Conservation (phyloP, 2,797 vertebrate species). For the Taenioides sp. region DNA sequence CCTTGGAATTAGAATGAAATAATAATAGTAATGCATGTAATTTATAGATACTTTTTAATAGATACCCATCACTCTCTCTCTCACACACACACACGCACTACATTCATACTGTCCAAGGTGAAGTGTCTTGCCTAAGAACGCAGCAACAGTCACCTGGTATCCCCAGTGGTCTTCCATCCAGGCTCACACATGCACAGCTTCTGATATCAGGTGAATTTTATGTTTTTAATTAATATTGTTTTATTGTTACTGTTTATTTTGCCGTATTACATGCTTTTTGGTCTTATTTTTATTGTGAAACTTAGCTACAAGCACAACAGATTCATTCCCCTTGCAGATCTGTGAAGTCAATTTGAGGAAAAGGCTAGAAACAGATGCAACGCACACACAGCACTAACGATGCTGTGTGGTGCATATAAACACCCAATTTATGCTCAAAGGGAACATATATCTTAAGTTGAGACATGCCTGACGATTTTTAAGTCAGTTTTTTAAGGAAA, state of each 20-base stretch:
- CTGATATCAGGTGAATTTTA: too few species aligned
- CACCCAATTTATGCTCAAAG: conserved; percentile 23
- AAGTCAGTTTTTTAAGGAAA: not conserved
- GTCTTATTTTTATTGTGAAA: not conserved
- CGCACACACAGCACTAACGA: not conserved
- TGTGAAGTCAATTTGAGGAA: conserved; percentile 10
- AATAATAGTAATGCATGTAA: too few species aligned
- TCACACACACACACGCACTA: too few species aligned
- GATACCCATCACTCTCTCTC: too few species aligned
- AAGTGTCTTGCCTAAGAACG: too few species aligned
- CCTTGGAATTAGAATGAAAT: too few species aligned
- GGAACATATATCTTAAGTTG: conserved; percentile 13
- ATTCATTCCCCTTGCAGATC: not conserved
- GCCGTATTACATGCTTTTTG: not conserved
- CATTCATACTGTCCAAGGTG: too few species aligned
- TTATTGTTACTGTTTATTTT: not conserved
- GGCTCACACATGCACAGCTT: too few species aligned
- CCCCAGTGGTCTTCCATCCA: too few species aligned
- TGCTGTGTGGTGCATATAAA: not conserved
- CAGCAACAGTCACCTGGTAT: too few species aligned
- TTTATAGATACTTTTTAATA: too few species aligned
- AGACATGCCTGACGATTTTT: conserved; percentile 11
- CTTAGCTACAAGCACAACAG: not conserved
- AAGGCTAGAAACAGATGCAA: conserved; percentile 14
- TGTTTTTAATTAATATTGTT: too few species aligned